These are phyloP conservation scores for Tortricodes alternella DNA, from an alignment of 2,888 invertebrate genomes.

Conservation along the genomic window DNA sequence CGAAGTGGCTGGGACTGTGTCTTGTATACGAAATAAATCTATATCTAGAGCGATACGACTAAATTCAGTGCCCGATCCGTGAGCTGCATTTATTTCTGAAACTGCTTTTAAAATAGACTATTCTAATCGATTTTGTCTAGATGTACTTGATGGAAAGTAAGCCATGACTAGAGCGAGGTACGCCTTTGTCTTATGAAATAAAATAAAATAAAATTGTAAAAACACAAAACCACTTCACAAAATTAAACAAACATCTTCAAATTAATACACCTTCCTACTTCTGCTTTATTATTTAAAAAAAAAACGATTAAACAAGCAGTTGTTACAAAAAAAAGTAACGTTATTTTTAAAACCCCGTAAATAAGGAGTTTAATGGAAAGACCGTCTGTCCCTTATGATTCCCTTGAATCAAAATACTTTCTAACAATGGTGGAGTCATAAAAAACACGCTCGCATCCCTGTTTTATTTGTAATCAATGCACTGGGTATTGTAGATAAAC, in stretches of 20 bases:
- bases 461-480: slow-evolving; percentile 8
- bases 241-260: no score
- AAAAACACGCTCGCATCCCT: slow-evolving; percentile 5
- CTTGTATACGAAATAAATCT: slow-evolving; percentile 23
- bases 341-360: neutral
- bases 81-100: slow-evolving; percentile 9
- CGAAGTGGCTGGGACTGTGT: slow-evolving; percentile 24
- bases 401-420: slow-evolving; percentile 1
- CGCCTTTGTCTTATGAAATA: no score
- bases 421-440: slow-evolving; percentile 16
- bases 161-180: neutral
- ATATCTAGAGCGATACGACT: slow-evolving; percentile 9
- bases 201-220: no score
- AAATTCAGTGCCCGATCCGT: neutral
- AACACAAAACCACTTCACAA: no score
- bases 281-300: no score
- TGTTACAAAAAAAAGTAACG: no score
- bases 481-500: slow-evolving; percentile 9
- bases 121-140: neutral
- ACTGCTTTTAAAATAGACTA: slow-evolving; percentile 7
- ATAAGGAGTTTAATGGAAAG: neutral
- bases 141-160: neutral
- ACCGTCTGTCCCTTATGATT: slow-evolving; percentile 2
- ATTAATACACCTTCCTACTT: no score
- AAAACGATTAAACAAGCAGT: no score